A percentile compares a stretch with the other conserved stretches of the same genome.
These are phyloP conservation scores for Halotydeus destructor DNA, from an alignment of 1,140 invertebrate genomes.

Conservation along the genomic window DNA sequence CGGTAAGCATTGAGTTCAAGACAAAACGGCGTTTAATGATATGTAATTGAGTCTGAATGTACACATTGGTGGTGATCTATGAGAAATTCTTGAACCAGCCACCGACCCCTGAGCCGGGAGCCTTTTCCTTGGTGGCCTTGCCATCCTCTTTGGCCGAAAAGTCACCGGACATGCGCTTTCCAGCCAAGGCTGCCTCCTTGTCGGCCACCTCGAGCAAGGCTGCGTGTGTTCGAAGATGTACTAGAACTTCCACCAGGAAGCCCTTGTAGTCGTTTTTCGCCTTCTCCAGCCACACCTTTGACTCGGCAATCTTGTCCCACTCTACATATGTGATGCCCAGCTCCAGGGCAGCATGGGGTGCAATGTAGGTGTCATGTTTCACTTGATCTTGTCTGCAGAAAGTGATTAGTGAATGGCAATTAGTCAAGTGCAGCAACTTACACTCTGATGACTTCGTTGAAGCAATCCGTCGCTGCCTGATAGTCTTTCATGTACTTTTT, in stretches of 20 bases:
- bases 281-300: constrained; percentile 49
- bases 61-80: too few relatives aligned
- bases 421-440: constrained; percentile 21
- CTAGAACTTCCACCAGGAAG: constrained; percentile 10
- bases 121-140: too few relatives aligned
- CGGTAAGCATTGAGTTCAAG: too few relatives aligned
- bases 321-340: constrained; percentile 50
- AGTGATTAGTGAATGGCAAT: too few relatives aligned
- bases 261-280: constrained; percentile 35
- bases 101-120: too few relatives aligned
- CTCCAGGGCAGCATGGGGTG: constrained; percentile 69
- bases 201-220: too few relatives aligned
- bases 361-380: constrained; percentile 57
- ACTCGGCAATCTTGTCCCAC: constrained; percentile 39
- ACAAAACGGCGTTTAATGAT: too few relatives aligned
- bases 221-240: constrained; percentile 1
- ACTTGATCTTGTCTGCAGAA: constrained; percentile 44
- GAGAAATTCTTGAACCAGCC: too few relatives aligned
- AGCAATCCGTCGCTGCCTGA: constrained; percentile 46
- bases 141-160: too few relatives aligned
- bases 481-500: constrained; percentile 44
- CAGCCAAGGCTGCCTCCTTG: too few relatives aligned
- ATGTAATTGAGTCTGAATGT: too few relatives aligned
- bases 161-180: too few relatives aligned
- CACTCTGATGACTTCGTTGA: constrained; percentile 36